Evolutionary conservation across 2,888 invertebrate species (phyloP), one percentile per base, ranked within the genome.

Genomic region (Acrocera orbiculus): DNA sequence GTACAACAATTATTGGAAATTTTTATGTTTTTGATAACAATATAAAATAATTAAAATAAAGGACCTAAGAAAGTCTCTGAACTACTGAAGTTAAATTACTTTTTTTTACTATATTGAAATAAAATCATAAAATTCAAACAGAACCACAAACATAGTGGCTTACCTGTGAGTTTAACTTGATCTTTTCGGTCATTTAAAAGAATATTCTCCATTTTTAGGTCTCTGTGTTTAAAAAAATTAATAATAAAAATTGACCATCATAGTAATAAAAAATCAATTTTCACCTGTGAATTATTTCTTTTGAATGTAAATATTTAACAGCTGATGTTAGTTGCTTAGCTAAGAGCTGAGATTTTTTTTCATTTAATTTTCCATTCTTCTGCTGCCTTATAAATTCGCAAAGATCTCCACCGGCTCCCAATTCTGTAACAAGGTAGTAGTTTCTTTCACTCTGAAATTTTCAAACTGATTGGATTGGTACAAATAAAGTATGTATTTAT

Each of bases 121-220:
- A n/a, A n/a, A n/a, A n/a, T n/a, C n/a, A n/a, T n/a, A n/a, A n/a
- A n/a, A n/a, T n/a, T n/a, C n/a, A n/a, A n/a, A n/a, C n/a, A n/a
- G n/a, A n/a, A n/a, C n/a, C n/a, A n/a, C n/a, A n/a, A n/a, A n/a
- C n/a, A n/a, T n/a, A n/a, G n/a, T n/a, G n/a, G 45, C 59, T 50
- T 47, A 71, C 72, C 78, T 30, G 78, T 75, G 42, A 79, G 71
- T 62, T 79, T 79, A 46, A 79, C 69, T 49, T 69, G 71, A 45
- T 70, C 70, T 47, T 72, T 73, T 17, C 69, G 63, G 16, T 65
- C 58, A 51, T 76, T 76, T 46, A 79, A 51, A 70, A 79, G 74
- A 40, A 79, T 75, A 51, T 80, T 79, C 51, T 79, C 79, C 77
- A 79, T 77, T 63, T 80, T 79, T 40, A 79, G 56, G 55, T 80